phyloP scores from a whole-genome alignment of 2,113 vertebrate genomes.

The Semnornis frantzii region DNA sequence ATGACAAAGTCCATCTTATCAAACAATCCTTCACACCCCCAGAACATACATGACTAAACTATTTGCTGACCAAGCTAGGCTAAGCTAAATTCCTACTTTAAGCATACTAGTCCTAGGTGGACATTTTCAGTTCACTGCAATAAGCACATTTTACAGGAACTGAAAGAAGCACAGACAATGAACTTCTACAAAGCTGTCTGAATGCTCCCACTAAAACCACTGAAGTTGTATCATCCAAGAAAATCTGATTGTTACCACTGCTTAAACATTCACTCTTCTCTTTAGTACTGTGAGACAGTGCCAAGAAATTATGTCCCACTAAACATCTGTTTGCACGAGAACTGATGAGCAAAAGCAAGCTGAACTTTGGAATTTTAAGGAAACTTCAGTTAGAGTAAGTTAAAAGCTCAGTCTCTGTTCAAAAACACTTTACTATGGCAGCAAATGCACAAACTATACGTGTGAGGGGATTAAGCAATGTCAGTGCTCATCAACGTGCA shows the following conservation, averaged over 20 bases:
- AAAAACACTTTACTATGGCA: background rate
- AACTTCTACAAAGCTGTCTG: background rate
- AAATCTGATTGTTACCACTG: background rate
- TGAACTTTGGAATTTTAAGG: background rate
- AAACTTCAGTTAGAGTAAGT: background rate
- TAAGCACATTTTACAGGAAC: background rate
- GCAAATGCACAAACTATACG: background rate
- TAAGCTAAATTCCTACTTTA: background rate
- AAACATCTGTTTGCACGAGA: background rate
- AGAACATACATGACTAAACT: background rate
- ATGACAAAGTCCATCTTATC: background rate
- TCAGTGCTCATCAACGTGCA: background rate
- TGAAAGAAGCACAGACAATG: background rate
- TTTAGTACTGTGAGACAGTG: background rate
- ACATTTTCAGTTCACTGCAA: background rate
- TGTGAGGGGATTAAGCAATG: background rate
- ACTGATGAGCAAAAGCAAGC: background rate
- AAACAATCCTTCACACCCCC: background rate
- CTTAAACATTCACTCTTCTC: background rate
- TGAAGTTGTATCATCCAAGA: background rate
- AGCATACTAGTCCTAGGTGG: background rate
- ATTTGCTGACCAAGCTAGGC: background rate
- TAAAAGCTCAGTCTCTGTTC: background rate
- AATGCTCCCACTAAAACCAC: background rate
- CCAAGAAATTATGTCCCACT: background rate